Base-by-base conservation (phyloP, 2,888 invertebrate species). In the Agriopis aurantiaria region DNA sequence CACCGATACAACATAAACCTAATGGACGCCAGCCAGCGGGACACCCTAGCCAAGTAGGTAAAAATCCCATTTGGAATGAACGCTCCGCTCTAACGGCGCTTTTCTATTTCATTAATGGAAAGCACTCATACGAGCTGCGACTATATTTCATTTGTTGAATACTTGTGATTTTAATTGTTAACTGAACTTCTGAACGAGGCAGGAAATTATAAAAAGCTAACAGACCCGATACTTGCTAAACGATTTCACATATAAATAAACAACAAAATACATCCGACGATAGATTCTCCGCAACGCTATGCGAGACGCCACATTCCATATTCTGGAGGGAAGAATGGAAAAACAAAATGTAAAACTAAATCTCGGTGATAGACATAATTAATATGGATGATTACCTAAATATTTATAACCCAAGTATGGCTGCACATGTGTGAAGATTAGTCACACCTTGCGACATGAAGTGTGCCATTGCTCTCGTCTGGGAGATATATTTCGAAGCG, bases 1-100 rank as follows among this genome's bases (percentile, higher is more conserved):
- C 83, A 84, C 82, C 80, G 85, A 86, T 83, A 85, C 82, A 80
- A 79, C 83, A 77, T 76, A 80, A 88, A 88, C 88, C 85, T 82
- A 84, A 83, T 78, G 78, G 70, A 58, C 77, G 79, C 72, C 72
- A 69, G 78, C 61, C 69, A 69, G 65, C 69, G 69, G 65, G 69
- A 80, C 78, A 77, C 80, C 80, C 81, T 69, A 58, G 46, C 48
- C 58, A 33, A 46, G 71, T 75, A 75, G 73, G 82, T 75, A 77
- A 83, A 83, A 82, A 83, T 81, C 77, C 75, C 75, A 82, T 82
- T 80, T 76, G 71, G 73, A 74, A 72, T 75, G 68, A 61, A 66
- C 71, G 69, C 67, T 73, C 63, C 69, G 69, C 73, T 74, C 68
- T 65, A 71, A 76, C 55, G 56, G 53, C 63, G 65, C 67, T 51